Evolutionary conservation across 2,888 invertebrate species (phyloP).

Genomic region (Parapristionchus giblindavisi): DNA sequence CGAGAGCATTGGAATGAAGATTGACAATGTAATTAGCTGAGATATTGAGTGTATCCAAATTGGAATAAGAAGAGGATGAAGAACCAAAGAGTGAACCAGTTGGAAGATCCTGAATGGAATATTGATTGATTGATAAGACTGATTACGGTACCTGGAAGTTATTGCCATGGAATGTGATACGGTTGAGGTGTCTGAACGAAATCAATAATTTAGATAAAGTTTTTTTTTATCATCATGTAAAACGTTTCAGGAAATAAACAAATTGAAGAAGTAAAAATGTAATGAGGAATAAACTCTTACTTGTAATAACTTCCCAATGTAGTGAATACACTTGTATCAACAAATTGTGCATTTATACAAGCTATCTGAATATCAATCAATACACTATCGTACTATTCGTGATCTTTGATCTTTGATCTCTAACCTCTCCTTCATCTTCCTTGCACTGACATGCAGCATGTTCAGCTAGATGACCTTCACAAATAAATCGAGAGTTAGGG

Average conservation of each 20-base stretch:
- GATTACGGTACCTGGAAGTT: slow-evolving; percentile 57
- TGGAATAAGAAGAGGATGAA: slow-evolving; percentile 47
- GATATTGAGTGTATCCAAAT: slow-evolving; percentile 63
- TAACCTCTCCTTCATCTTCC: slow-evolving; percentile 47
- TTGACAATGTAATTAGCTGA: slow-evolving; percentile 69
- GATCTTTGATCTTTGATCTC: neutral
- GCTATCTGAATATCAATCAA: slow-evolving; percentile 44
- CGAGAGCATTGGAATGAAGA: slow-evolving; percentile 61
- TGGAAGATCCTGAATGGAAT: slow-evolving; percentile 58
- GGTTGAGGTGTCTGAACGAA: slow-evolving; percentile 52
- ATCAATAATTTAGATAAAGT: too few species aligned
- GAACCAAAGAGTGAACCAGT: slow-evolving; percentile 62
- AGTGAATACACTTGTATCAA: slow-evolving; percentile 66
- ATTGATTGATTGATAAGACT: neutral
- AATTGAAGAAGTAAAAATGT: too few species aligned
- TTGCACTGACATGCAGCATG: slow-evolving; percentile 66
- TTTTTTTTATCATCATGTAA: too few species aligned
- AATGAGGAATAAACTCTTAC: slow-evolving; percentile 45
- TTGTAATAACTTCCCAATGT: slow-evolving; percentile 63
- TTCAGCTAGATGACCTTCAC: slow-evolving; percentile 61
- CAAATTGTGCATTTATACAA: slow-evolving; percentile 69
- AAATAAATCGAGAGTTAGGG: slow-evolving; percentile 46
- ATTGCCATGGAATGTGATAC: slow-evolving; percentile 68
- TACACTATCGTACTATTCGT: neutral
- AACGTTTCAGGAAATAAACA: too few species aligned